Evolutionary conservation across 2,888 invertebrate genomes (phyloP).

Genomic region (Sthenelais limicola): DNA sequence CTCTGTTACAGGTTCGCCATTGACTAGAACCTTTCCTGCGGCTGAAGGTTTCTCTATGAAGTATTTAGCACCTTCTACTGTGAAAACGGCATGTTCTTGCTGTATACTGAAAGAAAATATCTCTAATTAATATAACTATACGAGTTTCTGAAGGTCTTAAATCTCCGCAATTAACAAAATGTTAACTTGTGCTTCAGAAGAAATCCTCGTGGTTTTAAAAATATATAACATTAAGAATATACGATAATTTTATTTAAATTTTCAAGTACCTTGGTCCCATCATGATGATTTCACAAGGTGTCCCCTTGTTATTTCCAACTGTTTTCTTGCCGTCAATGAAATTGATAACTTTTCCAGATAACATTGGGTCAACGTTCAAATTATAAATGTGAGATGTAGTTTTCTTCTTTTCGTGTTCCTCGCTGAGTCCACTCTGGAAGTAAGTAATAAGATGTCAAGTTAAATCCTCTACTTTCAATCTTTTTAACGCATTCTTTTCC

Average conservation of each 20-base stretch:
- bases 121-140: too few species aligned
- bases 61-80: slow-evolving; percentile 66
- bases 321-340: slow-evolving; percentile 73
- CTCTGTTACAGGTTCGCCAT: slow-evolving; percentile 73
- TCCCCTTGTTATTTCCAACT: slow-evolving; percentile 71
- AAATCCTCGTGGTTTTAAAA: too few species aligned
- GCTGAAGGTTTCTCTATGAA: slow-evolving; percentile 68
- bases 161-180: too few species aligned
- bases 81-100: slow-evolving; percentile 74
- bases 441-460: neutral
- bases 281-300: slow-evolving; percentile 72
- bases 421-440: slow-evolving; percentile 36
- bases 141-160: too few species aligned
- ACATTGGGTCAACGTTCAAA: slow-evolving; percentile 75
- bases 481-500: too few species aligned
- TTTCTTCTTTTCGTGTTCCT: slow-evolving; percentile 68
- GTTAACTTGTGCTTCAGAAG: too few species aligned
- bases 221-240: too few species aligned
- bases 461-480: too few species aligned
- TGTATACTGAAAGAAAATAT: slow-evolving; percentile 73
- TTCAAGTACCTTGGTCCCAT: slow-evolving; percentile 73
- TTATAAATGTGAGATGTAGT: slow-evolving; percentile 75
- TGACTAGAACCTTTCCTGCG: slow-evolving; percentile 73
- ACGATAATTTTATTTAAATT: too few species aligned
- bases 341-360: slow-evolving; percentile 75